Evolutionary conservation across 1,140 invertebrate species (phyloP).

Genomic region (Asobara japonica): DNA sequence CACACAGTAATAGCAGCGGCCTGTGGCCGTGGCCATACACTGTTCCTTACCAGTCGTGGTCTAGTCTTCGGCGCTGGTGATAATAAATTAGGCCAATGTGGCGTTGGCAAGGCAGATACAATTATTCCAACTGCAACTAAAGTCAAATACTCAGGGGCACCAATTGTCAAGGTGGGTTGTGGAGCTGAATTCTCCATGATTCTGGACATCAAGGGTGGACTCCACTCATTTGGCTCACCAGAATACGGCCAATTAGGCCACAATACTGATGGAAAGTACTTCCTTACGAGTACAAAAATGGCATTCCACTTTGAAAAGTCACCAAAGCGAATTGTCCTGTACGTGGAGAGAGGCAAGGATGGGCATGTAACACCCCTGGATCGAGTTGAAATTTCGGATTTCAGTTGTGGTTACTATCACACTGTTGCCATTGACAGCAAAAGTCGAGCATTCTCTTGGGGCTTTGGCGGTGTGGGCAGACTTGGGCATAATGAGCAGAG

Average conservation of each 20-base stretch:
- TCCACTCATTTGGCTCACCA: slow-evolving; percentile 91
- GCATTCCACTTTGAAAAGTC: slow-evolving; percentile 85
- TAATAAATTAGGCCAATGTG: slow-evolving; percentile 92
- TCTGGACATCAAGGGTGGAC: slow-evolving; percentile 85
- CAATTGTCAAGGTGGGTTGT: slow-evolving; percentile 86
- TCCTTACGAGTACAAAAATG: slow-evolving; percentile 88
- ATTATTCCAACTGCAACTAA: slow-evolving; percentile 78
- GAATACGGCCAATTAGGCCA: slow-evolving; percentile 93
- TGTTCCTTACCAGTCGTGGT: slow-evolving; percentile 89
- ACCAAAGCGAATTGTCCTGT: slow-evolving; percentile 87
- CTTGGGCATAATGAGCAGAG: slow-evolving; percentile 91
- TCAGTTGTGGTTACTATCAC: slow-evolving; percentile 91
- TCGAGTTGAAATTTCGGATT: slow-evolving; percentile 87
- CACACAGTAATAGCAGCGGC: slow-evolving; percentile 85
- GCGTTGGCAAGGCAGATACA: slow-evolving; percentile 79
- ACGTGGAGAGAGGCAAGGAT: slow-evolving; percentile 89
- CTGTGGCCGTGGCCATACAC: slow-evolving; percentile 87
- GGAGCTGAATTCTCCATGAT: slow-evolving; percentile 94
- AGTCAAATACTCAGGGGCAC: slow-evolving; percentile 79
- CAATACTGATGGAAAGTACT: slow-evolving; percentile 94
- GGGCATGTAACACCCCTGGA: slow-evolving; percentile 85
- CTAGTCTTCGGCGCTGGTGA: slow-evolving; percentile 88
- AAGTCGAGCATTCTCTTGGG: slow-evolving; percentile 91
- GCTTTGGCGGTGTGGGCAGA: slow-evolving; percentile 92
- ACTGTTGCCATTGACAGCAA: slow-evolving; percentile 89